Base-by-base conservation (phyloP, 2,797 vertebrate species). In the Podargus strigoides region DNA sequence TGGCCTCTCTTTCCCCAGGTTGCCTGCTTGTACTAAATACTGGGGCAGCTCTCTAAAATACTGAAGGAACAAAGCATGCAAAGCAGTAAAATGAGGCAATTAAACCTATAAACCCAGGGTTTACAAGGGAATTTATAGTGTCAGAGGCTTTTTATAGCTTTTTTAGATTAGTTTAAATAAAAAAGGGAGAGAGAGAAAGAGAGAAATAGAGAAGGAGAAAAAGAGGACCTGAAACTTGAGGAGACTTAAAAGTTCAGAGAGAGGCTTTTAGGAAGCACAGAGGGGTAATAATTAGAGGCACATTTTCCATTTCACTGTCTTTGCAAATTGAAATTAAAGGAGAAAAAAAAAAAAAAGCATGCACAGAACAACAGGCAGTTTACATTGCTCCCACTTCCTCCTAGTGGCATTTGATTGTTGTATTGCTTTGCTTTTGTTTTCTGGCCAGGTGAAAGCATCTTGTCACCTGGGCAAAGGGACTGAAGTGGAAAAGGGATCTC, bases 111-210 rank as follows among this genome's bases (percentile, higher is more conserved):
- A 98, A 98, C 94, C 93, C 64, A 49, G 89, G 92, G 97, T 98
- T 98, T 98, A 98, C 97, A 97, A 98, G 98, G 96, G 94, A 97
- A 96, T 98, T 98, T 98, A 98, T 98, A 97, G 98, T 97, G 97
- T 98, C 95, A 96, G 97, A 97, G 97, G 95, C 96, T 97, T 97
- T 98, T 98, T 98, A 98, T 98, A 97, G 98, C 97, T 97, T 98
- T 98, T 98, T 97, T 94, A 98, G 98, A 98, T 98, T 97, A 98
- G 97, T 97, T 98, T 98, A 98, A 98, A 98, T 98, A 97, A 97
- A 97, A 96, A 92, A 81, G 27, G 18, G 78, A 92, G 95, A 75
- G 97, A 95, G 89, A 89, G 92, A 93, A 85, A 79, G 37, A 84
- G 53, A 58, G 37, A 93, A 79, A n/a, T n/a, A 96, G 66, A 92